These are phyloP conservation scores for Metopolophium dirhodum DNA, from an alignment of 1,140 invertebrate species.

Conservation along the genomic window DNA sequence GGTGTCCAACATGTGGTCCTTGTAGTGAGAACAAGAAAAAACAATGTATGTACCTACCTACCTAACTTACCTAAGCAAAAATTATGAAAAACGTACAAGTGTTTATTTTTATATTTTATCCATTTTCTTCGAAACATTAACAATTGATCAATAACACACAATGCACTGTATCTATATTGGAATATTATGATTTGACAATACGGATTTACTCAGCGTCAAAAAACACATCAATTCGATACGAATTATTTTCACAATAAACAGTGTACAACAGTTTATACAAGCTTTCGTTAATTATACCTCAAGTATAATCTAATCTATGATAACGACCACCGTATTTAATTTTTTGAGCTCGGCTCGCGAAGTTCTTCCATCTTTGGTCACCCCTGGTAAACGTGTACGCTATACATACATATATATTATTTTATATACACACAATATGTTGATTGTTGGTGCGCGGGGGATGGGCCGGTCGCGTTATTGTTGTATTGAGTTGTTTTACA, in stretches of 20 bases:
- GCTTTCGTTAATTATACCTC: not conserved
- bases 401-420: not conserved
- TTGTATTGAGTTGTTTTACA: conserved; percentile 51
- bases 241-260: not conserved
- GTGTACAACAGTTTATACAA: not conserved
- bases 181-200: not conserved
- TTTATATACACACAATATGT: not conserved
- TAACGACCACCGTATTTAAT: not conserved
- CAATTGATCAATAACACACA: not conserved
- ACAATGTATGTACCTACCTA: too few species aligned
- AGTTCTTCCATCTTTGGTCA: not conserved
- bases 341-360: not conserved
- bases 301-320: not conserved
- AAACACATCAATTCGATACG: too few species aligned
- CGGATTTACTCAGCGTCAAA: too few species aligned
- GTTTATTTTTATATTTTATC: not conserved
- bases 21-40: not conserved
- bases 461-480: not conserved
- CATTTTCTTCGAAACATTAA: not conserved
- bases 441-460: not conserved
- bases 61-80: too few species aligned
- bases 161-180: not conserved
- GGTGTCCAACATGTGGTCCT: not conserved
- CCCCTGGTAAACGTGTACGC: not conserved
- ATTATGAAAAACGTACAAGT: too few species aligned